These are phyloP conservation scores for Orthochromis malagaraziensis DNA, from an alignment of 2,113 vertebrate species.

Conservation along the genomic window DNA sequence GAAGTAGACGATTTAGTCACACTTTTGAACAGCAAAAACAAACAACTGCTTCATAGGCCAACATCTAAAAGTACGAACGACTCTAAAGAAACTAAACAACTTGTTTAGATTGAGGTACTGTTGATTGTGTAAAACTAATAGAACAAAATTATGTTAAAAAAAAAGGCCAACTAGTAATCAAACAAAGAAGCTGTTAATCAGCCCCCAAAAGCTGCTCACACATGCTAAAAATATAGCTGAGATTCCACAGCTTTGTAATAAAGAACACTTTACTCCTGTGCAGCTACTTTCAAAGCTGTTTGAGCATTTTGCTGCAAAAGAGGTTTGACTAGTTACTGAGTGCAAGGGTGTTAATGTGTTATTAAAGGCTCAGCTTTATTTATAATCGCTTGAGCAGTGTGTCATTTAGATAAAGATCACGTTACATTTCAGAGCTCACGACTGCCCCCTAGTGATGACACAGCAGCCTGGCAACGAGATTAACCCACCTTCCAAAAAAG, in stretches of 20 bases:
- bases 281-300: neutral
- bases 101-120: neutral
- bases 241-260: neutral
- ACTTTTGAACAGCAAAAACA: neutral
- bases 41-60: neutral
- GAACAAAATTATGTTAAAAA: neutral
- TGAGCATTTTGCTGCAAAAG: neutral
- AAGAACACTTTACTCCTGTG: neutral
- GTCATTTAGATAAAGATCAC: neutral
- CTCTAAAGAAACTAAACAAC: neutral
- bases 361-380: neutral
- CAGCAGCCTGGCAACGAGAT: neutral
- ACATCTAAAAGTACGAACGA: neutral
- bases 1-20: neutral
- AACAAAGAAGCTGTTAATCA: neutral
- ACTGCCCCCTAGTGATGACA: neutral
- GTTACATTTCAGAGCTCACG: neutral
- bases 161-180: neutral
- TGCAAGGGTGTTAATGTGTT: neutral
- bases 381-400: neutral
- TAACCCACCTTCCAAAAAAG: slow-evolving; percentile 94
- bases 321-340: neutral
- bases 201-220: neutral
- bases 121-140: neutral
- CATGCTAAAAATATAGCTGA: neutral